phyloP scores from a whole-genome alignment of 2,797 vertebrate species.

The Mergus octosetaceus region DNA sequence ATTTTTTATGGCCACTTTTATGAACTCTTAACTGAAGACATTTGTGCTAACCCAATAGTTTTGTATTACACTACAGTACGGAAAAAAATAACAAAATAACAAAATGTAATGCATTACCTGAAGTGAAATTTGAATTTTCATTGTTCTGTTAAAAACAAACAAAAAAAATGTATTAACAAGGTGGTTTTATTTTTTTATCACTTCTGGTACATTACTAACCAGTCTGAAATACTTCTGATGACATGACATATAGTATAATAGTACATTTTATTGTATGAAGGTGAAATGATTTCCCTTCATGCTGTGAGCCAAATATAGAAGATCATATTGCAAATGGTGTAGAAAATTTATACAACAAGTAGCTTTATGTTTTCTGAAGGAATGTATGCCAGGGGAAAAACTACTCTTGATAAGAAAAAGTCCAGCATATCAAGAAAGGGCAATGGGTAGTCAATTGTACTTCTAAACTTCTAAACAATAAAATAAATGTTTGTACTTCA shows the following conservation, averaged over 20 bases:
- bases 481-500: not conserved
- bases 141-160: not conserved
- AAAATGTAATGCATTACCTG: not conserved
- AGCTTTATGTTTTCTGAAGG: not conserved
- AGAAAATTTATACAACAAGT: slow-evolving; percentile 1
- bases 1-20: not conserved
- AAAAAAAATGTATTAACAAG: not conserved
- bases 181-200: not conserved
- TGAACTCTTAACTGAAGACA: not conserved
- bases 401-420: not conserved
- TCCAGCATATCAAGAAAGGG: not conserved
- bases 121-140: not conserved
- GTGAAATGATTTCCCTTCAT: slow-evolving; percentile 31
- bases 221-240: not conserved
- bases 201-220: not conserved
- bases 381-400: not conserved
- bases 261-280: not conserved
- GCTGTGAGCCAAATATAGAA: slow-evolving; percentile 2
- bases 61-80: not conserved
- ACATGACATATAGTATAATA: not conserved
- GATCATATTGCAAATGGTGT: not conserved
- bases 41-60: not conserved
- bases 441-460: not conserved
- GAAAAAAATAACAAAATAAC: not conserved
- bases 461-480: not conserved